phyloP scores from a whole-genome alignment of 2,113 vertebrate species.

The Laticauda colubrina region DNA sequence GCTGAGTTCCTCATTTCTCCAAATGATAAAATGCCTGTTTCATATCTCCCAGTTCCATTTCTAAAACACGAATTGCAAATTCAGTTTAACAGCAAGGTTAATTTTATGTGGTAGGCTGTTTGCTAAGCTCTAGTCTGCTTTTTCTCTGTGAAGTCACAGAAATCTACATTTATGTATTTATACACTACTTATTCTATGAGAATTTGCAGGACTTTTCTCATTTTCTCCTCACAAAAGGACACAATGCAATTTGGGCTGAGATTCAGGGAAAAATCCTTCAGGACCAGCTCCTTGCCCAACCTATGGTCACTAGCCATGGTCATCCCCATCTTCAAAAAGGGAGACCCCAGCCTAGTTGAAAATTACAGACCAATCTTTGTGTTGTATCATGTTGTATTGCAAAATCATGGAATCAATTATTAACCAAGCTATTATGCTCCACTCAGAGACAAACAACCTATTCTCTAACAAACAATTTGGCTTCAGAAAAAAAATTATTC shows the following conservation, averaged over 20 bases:
- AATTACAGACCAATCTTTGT: too few species aligned
- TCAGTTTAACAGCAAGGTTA: background rate
- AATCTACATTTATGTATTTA: background rate
- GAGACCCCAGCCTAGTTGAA: too few species aligned
- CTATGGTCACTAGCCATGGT: too few species aligned
- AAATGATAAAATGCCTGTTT: background rate
- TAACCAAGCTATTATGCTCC: too few species aligned
- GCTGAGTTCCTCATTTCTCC: background rate
- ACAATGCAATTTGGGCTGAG: background rate
- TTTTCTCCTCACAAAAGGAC: background rate
- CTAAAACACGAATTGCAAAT: background rate
- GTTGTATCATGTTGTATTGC: too few species aligned
- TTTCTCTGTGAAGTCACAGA: background rate
- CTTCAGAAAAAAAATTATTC: too few species aligned
- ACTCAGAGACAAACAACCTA: too few species aligned
- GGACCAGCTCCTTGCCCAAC: too few species aligned
- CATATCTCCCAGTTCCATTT: background rate
- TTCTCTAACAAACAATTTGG: too few species aligned
- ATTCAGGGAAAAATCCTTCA: background rate
- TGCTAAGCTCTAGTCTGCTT: background rate
- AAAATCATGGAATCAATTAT: too few species aligned
- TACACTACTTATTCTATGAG: background rate
- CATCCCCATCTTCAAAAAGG: too few species aligned
- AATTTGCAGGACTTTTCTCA: background rate
- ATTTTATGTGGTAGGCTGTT: background rate